Evolutionary conservation across 2,888 invertebrate species (phyloP), one percentile per base, ranked within the genome.

Genomic region (Petrolisthes cinctipes): DNA sequence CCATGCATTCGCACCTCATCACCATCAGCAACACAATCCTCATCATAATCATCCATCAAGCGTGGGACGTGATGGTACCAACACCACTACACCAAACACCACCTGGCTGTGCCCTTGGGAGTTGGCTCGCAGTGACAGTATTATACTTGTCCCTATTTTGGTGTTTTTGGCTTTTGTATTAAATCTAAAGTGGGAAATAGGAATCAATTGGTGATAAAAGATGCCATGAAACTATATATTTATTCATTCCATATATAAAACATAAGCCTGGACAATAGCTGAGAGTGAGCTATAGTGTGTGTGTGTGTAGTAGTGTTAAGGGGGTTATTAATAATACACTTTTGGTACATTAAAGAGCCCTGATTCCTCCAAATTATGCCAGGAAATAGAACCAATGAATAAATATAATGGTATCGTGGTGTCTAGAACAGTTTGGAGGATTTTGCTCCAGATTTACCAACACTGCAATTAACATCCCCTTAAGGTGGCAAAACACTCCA

Each of bases 51-150:
- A 68, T 14, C 78, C 20, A n/a, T 20, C 14, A 54, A 57, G 71
- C 82, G 83, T 89, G 75, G 86, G 79, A 82, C 20, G 78, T 51
- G 56, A 82, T 89, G 66, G 85, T 78, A 23, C 88, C 82, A 75
- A n/a, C 82, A 85, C 86, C 81, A 56, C 68, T 82, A 51, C 14
- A 37, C 53, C 54, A 85, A 82, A 90, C 89, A 86, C 90, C 83
- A 57, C 75, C 84, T 54, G 85, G 79, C 73, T 78, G 85, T 90
- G 84, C 80, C 90, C 91, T 14, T 91, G 91, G 88, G 91, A 92
- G 75, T 91, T 91, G 84, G 91, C 91, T 23, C 90, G 92, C 20
- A 92, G 92, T 5, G 92, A 92, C 90, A 92, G 92, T 53, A 92
- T 92, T 37, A 37, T 37, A 37, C 37, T 37, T 2, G 37, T 37